Conservation (phyloP, 2,797 vertebrate species). For the Chloroceryle inda region DNA sequence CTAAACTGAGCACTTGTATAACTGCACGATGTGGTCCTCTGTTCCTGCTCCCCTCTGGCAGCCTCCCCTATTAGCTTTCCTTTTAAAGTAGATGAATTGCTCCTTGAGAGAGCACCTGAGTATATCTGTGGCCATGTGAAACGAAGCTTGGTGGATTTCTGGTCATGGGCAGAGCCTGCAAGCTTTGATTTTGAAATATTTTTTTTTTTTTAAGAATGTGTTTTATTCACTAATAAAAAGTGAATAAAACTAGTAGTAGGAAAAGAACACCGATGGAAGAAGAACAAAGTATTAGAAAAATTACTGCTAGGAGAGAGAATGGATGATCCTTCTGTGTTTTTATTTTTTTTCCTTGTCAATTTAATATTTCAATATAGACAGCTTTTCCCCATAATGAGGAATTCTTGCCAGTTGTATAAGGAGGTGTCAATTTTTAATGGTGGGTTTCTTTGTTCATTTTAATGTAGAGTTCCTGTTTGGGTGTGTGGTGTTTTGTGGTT, state of each 20-base stretch:
- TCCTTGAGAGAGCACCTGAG: not conserved
- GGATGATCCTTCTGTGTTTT: not conserved
- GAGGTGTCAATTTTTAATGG: not conserved
- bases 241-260: not conserved
- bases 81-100: not conserved
- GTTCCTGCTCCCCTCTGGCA: not conserved
- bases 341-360: not conserved
- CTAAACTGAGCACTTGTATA: fast-evolving
- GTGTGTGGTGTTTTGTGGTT: too few species aligned
- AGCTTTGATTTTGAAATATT: not conserved
- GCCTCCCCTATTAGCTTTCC: not conserved
- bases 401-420: not conserved
- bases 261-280: not conserved
- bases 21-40: not conserved
- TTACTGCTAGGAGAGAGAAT: not conserved
- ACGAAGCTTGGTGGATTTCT: not conserved
- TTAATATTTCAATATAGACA: not conserved
- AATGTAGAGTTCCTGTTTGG: not conserved
- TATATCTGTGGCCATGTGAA: not conserved
- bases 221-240: not conserved
- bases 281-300: not conserved
- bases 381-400: not conserved
- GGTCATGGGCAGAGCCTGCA: not conserved
- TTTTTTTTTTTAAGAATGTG: not conserved
- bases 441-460: not conserved